These are phyloP conservation scores for Branchinecta lynchi DNA, from an alignment of 1,140 invertebrate species.

Conservation along the genomic window DNA sequence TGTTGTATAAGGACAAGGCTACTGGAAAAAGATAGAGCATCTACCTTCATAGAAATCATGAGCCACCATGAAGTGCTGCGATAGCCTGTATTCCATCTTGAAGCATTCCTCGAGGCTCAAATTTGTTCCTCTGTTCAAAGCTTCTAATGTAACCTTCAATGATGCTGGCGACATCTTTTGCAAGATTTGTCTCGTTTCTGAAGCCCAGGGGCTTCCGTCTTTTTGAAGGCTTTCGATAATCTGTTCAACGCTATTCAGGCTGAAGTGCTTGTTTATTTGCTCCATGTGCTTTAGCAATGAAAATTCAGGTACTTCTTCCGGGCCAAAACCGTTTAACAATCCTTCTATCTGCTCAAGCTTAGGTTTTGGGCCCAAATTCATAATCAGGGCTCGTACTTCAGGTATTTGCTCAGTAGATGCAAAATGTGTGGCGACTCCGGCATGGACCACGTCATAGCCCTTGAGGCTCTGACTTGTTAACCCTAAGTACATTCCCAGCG, in stretches of 20 bases:
- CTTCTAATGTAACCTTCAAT: constrained; percentile 67
- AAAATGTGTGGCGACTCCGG: constrained; percentile 89
- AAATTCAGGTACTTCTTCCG: constrained; percentile 38
- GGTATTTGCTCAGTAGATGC: constrained; percentile 49
- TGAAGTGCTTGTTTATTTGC: constrained; percentile 68
- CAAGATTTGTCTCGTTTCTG: constrained; percentile 45
- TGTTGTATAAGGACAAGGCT: no score
- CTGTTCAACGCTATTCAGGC: constrained; percentile 54
- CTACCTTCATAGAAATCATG: constrained; percentile 87
- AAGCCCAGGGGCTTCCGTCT: constrained; percentile 53
- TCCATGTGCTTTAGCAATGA: constrained; percentile 51
- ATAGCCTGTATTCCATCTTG: constrained; percentile 76
- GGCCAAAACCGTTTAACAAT: constrained; percentile 25
- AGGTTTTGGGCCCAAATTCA: constrained; percentile 37
- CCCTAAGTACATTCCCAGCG: constrained; percentile 80
- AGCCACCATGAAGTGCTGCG: constrained; percentile 43
- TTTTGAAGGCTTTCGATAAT: constrained; percentile 57
- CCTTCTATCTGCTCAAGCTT: constrained; percentile 38
- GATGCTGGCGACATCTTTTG: constrained; percentile 82
- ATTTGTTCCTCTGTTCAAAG: constrained; percentile 54
- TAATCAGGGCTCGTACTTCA: constrained; percentile 48
- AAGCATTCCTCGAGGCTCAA: constrained; percentile 67
- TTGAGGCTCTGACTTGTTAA: constrained; percentile 66
- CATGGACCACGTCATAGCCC: constrained; percentile 60
- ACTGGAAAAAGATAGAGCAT: neutral